These are phyloP conservation scores for Coregonus suidteri DNA, from an alignment of 2,797 vertebrate species.

Conservation along the genomic window DNA sequence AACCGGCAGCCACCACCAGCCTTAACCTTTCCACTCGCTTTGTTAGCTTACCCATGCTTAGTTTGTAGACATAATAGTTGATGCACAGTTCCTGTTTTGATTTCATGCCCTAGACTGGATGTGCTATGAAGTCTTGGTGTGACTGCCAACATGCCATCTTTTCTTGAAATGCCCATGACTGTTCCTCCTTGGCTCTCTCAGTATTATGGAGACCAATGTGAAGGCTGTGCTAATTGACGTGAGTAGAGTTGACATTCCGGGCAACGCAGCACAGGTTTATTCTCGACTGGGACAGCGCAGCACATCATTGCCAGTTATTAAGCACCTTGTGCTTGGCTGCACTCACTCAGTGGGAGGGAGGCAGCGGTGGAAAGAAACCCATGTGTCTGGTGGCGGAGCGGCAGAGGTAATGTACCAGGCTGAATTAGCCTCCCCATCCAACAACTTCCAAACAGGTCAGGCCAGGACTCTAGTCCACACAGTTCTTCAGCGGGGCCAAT, in stretches of 20 bases:
- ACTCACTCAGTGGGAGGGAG: slow-evolving; percentile 38
- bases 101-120: background rate
- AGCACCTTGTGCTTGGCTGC: slow-evolving; percentile 70
- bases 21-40: background rate
- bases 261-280: slow-evolving; percentile 72
- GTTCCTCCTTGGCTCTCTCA: background rate
- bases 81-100: background rate
- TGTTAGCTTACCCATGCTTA: background rate
- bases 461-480: background rate
- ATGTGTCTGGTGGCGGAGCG: background rate
- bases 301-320: slow-evolving; percentile 80
- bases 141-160: background rate
- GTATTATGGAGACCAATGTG: slow-evolving; percentile 32
- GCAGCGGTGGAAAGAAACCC: background rate
- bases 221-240: slow-evolving; percentile 75
- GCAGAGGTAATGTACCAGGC: slow-evolving; percentile 10
- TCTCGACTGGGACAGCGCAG: slow-evolving; percentile 74
- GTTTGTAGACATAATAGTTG: background rate
- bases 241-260: slow-evolving; percentile 77
- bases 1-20: background rate
- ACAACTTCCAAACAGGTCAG: background rate
- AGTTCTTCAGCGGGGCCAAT: background rate
- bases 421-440: slow-evolving; percentile 21
- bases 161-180: background rate
- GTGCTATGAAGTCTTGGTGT: background rate